Percentiles rank a stretch among this genome's conserved stretches.
These are phyloP conservation scores for Umimayanthus chanpuru DNA, from an alignment of 92 coral and sea anemone genomes.

Conservation along the genomic window DNA sequence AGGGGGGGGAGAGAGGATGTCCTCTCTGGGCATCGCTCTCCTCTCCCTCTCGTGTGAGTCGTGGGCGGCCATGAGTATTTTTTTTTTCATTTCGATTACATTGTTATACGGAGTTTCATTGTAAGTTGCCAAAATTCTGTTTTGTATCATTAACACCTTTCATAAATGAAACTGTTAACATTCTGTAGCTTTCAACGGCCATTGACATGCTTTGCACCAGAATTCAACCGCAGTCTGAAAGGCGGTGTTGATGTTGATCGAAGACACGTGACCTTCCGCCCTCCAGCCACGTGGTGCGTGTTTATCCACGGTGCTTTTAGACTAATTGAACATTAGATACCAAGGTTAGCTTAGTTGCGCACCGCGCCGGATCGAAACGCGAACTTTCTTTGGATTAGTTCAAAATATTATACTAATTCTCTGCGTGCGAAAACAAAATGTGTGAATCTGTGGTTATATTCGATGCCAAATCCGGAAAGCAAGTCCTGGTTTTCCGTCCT, in stretches of 20 bases:
- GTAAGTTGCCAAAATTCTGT: not conserved
- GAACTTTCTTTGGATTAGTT: not conserved
- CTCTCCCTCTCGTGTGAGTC: too few species aligned
- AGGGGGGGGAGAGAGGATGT: too few species aligned
- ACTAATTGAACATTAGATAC: too few species aligned
- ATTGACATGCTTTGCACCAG: not conserved
- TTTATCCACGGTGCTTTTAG: too few species aligned
- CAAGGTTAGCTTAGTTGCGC: not conserved
- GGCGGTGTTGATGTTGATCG: not conserved
- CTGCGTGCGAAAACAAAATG: not conserved
- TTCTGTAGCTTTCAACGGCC: not conserved
- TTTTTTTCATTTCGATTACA: too few species aligned
- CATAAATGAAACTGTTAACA: not conserved
- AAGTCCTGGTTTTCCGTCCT: slow-evolving; percentile 30
- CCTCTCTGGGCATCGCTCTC: too few species aligned
- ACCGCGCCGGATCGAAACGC: not conserved
- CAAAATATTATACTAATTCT: not conserved
- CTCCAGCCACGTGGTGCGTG: not conserved
- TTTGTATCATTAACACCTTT: too few species aligned
- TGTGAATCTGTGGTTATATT: slow-evolving; percentile 31
- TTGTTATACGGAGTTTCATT: too few species aligned
- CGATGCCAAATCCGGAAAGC: slow-evolving; percentile 25
- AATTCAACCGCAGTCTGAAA: too few species aligned
- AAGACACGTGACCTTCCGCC: not conserved
- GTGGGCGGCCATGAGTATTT: too few species aligned